Evolutionary conservation across 2,888 invertebrate genomes (phyloP).

Genomic region (Pherbina coryleti): DNA sequence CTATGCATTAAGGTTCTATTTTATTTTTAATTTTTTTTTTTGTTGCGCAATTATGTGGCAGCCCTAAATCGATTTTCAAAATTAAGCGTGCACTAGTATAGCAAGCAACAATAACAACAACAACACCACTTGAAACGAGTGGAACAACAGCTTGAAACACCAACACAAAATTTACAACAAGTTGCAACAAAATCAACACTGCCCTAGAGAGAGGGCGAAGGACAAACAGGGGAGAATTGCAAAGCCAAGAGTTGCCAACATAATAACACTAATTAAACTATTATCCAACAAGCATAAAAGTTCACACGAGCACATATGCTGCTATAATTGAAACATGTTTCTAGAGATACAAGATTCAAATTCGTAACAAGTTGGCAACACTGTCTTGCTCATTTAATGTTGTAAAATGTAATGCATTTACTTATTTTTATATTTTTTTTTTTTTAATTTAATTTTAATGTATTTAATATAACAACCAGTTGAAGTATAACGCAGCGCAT

Average conservation of each 20-base stretch:
- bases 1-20: not conserved
- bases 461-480: not conserved
- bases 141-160: not conserved
- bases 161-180: conserved; percentile 18
- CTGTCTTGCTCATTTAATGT: not conserved
- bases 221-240: not conserved
- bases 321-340: not conserved
- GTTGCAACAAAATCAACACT: not conserved
- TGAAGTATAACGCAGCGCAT: not conserved
- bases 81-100: conserved; percentile 25
- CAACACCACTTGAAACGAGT: not conserved
- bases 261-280: conserved; percentile 25
- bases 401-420: not conserved
- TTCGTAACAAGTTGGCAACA: not conserved
- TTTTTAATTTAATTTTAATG: conserved; percentile 14
- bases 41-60: conserved; percentile 22
- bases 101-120: conserved; percentile 4
- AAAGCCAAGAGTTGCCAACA: conserved; percentile 16
- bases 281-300: conserved; percentile 14
- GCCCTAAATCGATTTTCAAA: conserved; percentile 40
- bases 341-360: not conserved
- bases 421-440: not conserved
- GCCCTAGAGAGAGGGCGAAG: too few relatives aligned
- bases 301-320: not conserved
- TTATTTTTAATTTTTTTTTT: not conserved